Percentiles rank a stretch among this genome's conserved stretches.
These are phyloP conservation scores for Euproctis similis DNA, from an alignment of 2,888 invertebrate genomes.

Conservation along the genomic window DNA sequence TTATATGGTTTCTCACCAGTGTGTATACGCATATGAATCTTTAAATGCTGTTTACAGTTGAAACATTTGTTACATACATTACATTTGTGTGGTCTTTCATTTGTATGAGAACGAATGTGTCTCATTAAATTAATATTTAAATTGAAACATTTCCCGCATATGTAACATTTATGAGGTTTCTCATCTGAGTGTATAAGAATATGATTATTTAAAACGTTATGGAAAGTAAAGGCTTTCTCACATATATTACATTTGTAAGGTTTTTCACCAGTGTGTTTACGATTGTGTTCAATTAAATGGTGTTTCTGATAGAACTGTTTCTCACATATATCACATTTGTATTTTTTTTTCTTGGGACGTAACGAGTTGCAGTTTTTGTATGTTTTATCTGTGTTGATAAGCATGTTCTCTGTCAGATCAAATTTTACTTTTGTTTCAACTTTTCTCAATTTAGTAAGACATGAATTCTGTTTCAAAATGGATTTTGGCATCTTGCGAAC, in stretches of 20 bases:
- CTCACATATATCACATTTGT: slow-evolving; percentile 4
- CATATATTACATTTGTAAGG: slow-evolving; percentile 6
- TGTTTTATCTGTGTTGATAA: too few species aligned
- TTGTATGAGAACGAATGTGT: background rate
- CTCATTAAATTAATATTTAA: background rate
- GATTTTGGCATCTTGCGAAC: too few species aligned
- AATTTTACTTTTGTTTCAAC: too few species aligned
- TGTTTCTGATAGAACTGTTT: background rate
- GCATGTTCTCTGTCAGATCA: too few species aligned
- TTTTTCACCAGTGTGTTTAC: slow-evolving; percentile 2
- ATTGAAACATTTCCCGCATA: slow-evolving; percentile 1
- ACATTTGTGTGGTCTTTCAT: slow-evolving; percentile 1
- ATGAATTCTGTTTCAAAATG: too few species aligned
- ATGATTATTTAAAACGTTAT: background rate
- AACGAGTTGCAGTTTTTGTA: too few species aligned
- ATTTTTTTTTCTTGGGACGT: too few species aligned
- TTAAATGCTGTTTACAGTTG: background rate
- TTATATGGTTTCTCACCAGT: background rate
- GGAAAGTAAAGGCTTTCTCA: slow-evolving; percentile 1
- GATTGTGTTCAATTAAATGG: background rate
- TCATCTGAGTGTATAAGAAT: background rate
- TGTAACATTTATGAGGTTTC: slow-evolving; percentile 1
- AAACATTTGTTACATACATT: background rate
- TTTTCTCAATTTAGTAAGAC: too few species aligned
- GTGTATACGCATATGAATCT: background rate